Evolutionary conservation across 2,888 invertebrate genomes (phyloP).

Genomic region (Synanthedon myopaeformis): DNA sequence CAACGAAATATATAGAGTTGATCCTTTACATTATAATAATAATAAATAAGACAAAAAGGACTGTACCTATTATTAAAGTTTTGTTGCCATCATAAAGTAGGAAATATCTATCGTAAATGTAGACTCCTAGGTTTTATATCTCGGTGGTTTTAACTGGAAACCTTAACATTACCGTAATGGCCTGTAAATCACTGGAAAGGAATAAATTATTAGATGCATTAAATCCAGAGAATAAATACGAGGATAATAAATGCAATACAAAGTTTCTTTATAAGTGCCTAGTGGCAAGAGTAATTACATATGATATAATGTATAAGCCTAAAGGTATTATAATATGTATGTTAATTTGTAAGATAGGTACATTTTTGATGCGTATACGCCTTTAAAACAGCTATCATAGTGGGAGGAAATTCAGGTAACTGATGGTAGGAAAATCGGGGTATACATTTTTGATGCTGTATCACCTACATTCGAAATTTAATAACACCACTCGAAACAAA

Average conservation of each 20-base stretch:
- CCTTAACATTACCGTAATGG: constrained; percentile 44
- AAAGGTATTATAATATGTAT: too few species aligned
- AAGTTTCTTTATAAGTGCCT: constrained; percentile 13
- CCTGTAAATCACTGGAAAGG: constrained; percentile 49
- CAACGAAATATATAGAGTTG: constrained; percentile 10
- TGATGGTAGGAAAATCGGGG: too few species aligned
- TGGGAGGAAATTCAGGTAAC: too few species aligned
- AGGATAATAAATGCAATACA: constrained; percentile 38
- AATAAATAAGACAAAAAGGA: constrained; percentile 29
- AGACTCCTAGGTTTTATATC: constrained; percentile 46
- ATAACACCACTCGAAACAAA: too few species aligned
- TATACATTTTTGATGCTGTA: too few species aligned
- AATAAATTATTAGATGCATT: constrained; percentile 53
- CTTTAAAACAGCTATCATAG: too few species aligned
- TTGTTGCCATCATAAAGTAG: constrained; percentile 43
- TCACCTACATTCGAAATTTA: too few species aligned
- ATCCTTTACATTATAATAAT: constrained; percentile 12
- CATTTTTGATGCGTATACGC: too few species aligned
- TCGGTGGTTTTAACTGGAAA: constrained; percentile 39
- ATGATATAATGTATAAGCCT: background rate
- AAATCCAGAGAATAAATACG: constrained; percentile 36
- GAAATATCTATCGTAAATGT: constrained; percentile 44
- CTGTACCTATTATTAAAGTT: constrained; percentile 26
- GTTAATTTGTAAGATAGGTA: too few species aligned
- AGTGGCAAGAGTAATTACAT: background rate